Base-by-base conservation (phyloP, 2,113 vertebrate genomes). In the Oncorhynchus masou region DNA sequence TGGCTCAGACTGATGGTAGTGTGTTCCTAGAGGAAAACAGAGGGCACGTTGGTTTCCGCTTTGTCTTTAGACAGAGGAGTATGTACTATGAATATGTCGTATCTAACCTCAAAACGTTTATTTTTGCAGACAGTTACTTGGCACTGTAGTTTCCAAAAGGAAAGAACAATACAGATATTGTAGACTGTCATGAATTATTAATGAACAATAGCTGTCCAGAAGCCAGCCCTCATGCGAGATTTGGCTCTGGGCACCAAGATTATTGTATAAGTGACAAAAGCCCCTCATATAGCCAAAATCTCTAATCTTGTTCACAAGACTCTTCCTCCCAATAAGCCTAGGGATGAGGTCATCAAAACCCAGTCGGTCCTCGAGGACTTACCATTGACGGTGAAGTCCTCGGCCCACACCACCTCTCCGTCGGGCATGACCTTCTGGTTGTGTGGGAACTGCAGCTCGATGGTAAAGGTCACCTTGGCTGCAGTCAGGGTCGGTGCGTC, bases 401-500 rank as follows among this genome's bases (percentile, higher is more conserved):
- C 89, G 22, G 87, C 86, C 96, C 96, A 98, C 11, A 96, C 87
- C 0, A 97, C 87, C 0, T 88, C 90, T 71, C 96, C 97, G 11
- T 95, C 83, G 3, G 94, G 91, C 48, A 93, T 83, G 19, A 92
- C 83, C 12, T 72, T 91, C 81, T 98, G 97, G 74, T 86, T 94
- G 76, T 86, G 39, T 3, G 97, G 96, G 72, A 97, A 96, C 83
- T 92, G 86, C 60, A 99, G 78, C 67, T 93, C 79, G 60, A 96
- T 94, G 84, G 88, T 94, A 90, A 99, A 99, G 45, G 94, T 96
- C 27, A 94, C 88, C 70, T 91, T 93, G 64, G 96, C 97, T 5
- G 94, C 96, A 0, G 92, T 86, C 80, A 99, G 88, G 7, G 97
- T 97, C 4, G 97, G 97, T 1, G 95, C 94, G 19, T 99, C 97